Conservation (phyloP, 2,797 vertebrate species). For the Cyprinella venusta region DNA sequence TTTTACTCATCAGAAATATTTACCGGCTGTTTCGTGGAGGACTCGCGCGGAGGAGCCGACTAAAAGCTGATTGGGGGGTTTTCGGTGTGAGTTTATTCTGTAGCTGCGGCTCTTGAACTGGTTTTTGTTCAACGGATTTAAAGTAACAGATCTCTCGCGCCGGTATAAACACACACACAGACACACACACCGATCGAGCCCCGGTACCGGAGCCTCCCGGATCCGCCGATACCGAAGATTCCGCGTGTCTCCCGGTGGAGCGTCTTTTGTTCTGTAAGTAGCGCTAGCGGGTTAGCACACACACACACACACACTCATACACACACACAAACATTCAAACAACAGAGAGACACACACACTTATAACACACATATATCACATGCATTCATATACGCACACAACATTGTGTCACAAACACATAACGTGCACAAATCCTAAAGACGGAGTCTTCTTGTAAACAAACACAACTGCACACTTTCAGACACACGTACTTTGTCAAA, state of each 20-base stretch:
- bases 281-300: constrained; percentile 59
- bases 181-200: background rate
- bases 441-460: background rate
- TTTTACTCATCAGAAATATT: background rate
- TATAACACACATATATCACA: background rate
- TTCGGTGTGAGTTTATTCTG: constrained; percentile 13
- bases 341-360: background rate
- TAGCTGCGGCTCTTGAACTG: constrained; percentile 28
- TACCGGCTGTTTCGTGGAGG: background rate
- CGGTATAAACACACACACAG: constrained; percentile 23
- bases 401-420: background rate
- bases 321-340: background rate
- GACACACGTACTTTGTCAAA: background rate
- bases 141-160: constrained; percentile 50
- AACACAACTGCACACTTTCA: background rate
- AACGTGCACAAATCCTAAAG: background rate
- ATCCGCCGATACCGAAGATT: constrained; percentile 4
- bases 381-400: background rate
- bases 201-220: background rate
- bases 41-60: background rate
- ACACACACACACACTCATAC: background rate
- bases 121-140: constrained; percentile 57
- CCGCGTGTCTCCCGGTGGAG: constrained; percentile 12
- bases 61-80: constrained; percentile 29
- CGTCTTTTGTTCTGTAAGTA: constrained; percentile 64